A percentile compares a stretch with the other conserved stretches of the same genome.
phyloP scores from a whole-genome alignment of 1,140 invertebrate species.

The Scaptomyza graminum region DNA sequence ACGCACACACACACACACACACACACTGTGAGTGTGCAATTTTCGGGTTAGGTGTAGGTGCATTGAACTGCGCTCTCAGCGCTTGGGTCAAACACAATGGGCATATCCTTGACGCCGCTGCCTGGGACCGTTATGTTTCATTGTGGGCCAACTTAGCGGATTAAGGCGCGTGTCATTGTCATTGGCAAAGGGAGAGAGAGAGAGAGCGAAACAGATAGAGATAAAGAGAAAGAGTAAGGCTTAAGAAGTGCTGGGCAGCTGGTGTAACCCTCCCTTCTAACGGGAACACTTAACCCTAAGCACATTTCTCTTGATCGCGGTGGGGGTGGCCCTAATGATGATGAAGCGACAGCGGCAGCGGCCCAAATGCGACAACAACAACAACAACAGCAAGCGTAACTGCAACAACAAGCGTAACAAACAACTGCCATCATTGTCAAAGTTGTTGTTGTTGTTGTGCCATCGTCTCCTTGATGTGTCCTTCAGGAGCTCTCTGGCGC shows the following conservation, averaged over 20 bases:
- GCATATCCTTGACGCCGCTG: constrained; percentile 48
- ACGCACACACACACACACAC: constrained; percentile 41
- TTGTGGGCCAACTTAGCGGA: constrained; percentile 42
- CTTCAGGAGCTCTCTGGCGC: constrained; percentile 79
- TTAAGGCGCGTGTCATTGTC: constrained; percentile 49
- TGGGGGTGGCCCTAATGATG: constrained; percentile 69
- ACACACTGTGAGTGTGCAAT: constrained; percentile 25
- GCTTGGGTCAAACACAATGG: constrained; percentile 42
- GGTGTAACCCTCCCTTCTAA: constrained; percentile 68
- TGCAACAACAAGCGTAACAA: constrained; percentile 22
- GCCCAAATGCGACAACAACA: constrained; percentile 29
- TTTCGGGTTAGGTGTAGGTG: constrained; percentile 66
- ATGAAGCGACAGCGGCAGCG: constrained; percentile 52
- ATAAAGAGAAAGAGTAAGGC: background rate
- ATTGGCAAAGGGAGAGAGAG: constrained; percentile 1
- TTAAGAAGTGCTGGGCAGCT: constrained; percentile 28
- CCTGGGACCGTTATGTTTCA: constrained; percentile 34
- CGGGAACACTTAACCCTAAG: constrained; percentile 82
- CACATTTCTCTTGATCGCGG: constrained; percentile 40
- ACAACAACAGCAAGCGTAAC: constrained; percentile 5
- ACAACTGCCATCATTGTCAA: constrained; percentile 52
- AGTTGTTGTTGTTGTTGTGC: constrained; percentile 16
- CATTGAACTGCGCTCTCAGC: constrained; percentile 62
- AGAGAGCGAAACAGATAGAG: background rate
- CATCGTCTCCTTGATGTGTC: constrained; percentile 75